These are phyloP conservation scores for Nemotelus nigrinus DNA, from an alignment of 2,888 invertebrate genomes.

Conservation along the genomic window DNA sequence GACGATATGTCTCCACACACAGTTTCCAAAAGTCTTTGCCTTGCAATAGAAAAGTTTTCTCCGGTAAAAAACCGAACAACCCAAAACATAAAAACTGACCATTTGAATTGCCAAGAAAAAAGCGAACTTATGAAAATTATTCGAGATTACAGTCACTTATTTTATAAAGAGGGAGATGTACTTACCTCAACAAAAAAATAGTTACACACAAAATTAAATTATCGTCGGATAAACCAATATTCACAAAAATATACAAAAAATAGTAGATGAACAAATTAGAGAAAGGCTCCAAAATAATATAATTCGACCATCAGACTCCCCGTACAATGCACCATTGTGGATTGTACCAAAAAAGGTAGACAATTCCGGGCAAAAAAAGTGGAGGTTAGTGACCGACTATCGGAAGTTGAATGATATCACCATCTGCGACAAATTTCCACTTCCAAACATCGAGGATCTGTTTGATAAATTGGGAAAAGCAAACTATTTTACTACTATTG, in stretches of 20 bases:
- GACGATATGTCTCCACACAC: not conserved
- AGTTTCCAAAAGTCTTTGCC: not conserved
- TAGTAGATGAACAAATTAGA: not conserved
- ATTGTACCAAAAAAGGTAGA: slow-evolving; percentile 37
- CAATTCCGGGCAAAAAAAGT: slow-evolving; percentile 35
- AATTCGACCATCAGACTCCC: slow-evolving; percentile 13
- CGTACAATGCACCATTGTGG: slow-evolving; percentile 33
- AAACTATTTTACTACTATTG: slow-evolving; percentile 54
- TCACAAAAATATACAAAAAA: not conserved
- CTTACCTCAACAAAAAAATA: too few relatives aligned
- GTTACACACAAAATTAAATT: not conserved
- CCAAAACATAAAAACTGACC: too few relatives aligned
- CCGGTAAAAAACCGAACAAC: too few relatives aligned
- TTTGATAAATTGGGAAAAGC: slow-evolving; percentile 55
- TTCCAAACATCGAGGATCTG: slow-evolving; percentile 54
- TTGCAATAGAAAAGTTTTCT: not conserved
- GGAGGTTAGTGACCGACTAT: slow-evolving; percentile 31
- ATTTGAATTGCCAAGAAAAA: too few relatives aligned
- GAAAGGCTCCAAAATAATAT: slow-evolving; percentile 20
- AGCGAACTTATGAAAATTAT: too few relatives aligned
- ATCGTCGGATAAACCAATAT: not conserved
- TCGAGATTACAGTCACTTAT: too few relatives aligned
- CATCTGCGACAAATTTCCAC: slow-evolving; percentile 53
- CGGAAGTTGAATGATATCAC: slow-evolving; percentile 25
- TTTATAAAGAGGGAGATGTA: too few relatives aligned